Evolutionary conservation across 2,113 vertebrate species (phyloP).

Genomic region (Zosterops pallidus): DNA sequence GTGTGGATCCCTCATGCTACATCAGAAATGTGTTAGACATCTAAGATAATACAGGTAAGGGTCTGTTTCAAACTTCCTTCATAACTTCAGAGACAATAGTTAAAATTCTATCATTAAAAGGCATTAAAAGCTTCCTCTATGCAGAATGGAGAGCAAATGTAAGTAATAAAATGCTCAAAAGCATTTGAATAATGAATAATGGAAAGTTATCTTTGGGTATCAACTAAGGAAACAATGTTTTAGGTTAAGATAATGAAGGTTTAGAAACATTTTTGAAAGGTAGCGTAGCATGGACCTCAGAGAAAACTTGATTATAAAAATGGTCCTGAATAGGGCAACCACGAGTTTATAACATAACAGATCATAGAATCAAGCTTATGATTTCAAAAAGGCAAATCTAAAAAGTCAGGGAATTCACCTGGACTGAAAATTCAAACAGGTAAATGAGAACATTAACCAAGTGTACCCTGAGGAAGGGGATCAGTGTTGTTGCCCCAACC

Average conservation of each 20-base stretch:
- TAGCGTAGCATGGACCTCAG: neutral
- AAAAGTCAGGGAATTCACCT: neutral
- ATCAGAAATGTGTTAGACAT: neutral
- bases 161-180: neutral
- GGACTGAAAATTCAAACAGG: neutral
- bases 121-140: neutral
- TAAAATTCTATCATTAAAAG: neutral
- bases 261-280: neutral
- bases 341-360: neutral
- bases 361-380: neutral
- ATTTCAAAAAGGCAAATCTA: neutral
- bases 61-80: neutral
- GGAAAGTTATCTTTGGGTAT: neutral
- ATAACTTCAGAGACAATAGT: neutral
- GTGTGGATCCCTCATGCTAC: neutral
- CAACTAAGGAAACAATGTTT: neutral
- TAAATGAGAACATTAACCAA: neutral
- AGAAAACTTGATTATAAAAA: neutral
- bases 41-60: neutral
- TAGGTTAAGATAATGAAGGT: neutral
- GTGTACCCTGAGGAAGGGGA: neutral
- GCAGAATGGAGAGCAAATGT: neutral
- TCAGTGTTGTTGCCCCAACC: neutral
- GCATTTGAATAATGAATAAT: neutral
- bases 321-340: neutral